Evolutionary conservation across 2,888 invertebrate genomes (phyloP), one percentile per base, ranked within the genome.

Genomic region (Pandemis corylana): DNA sequence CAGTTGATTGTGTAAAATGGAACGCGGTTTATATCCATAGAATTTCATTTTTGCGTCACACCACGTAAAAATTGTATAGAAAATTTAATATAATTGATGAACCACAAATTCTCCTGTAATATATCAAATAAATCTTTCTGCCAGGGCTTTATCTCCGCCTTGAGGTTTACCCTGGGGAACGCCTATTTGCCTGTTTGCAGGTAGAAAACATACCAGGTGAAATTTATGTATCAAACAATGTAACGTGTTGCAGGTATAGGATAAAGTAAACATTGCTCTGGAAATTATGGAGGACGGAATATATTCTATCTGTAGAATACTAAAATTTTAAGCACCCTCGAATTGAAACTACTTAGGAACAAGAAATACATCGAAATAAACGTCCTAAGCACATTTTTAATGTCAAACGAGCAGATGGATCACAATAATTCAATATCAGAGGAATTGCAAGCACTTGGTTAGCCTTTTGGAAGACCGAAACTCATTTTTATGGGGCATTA

Each of bases 171-270:
- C 74, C 51, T 15, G 13, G 74, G 62, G 71, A 67, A 75, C 65
- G 59, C 49, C 69, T 75, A 67, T 75, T 71, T 75, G 62, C 75
- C 41, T 71, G 70, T 75, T 71, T 75, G 75, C 67, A 63, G 66
- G 65, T 46, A 36, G 62, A 46, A 63, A 71, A 71, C 75, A 75
- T 71, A 75, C 56, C 62, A 46, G 56, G 62, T 74, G 56, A 63
- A 72, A 74, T 70, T 74, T 74, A 74, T 74, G 74, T 74, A 59
- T 74, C 65, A 74, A 70, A 74, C 74, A 74, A 53, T n/a, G 74
- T 74, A 66, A 73, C 68, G 68, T 56, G 64, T 51, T 74, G 69
- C 42, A 66, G 41, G 65, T 49, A 63, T n/a, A 46, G 42, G 49
- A 49, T 10, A 65, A n/a, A 65, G 68, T 28, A 68, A 63, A 63